Evolutionary conservation across 2,888 invertebrate genomes (phyloP), one percentile per base, ranked within the genome.

Genomic region (Laothoe populi): DNA sequence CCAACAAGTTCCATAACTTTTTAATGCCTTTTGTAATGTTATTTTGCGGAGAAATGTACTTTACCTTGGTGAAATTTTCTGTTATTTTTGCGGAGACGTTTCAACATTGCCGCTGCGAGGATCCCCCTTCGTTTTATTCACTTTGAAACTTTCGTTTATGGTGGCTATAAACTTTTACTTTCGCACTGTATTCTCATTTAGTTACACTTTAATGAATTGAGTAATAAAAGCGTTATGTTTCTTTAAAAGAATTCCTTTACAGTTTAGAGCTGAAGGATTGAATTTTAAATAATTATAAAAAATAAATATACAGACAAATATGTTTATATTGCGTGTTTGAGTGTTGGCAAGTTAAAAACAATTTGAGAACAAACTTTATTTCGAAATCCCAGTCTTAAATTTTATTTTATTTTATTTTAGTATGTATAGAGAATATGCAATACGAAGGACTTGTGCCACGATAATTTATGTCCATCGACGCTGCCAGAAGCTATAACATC

Each of bases 1-100:
- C 53, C 19, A 53, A 19, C 53, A 35, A 53, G 57, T 66, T 68
- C 63, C 63, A 57, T 61, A 70, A 69, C 67, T 65, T 65, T 67
- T 62, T 31, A 44, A 64, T 63, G 59, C 60, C 62, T 45, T 63
- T 66, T 21, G 48, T 63, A 59, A 63, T 61, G 62, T 67, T 65
- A 48, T 45, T 49, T 65, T 61, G 38, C 35, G 26, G 19, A 53
- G 64, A 64, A 53, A 53, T 19, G 53, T 53, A 53, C 53, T 53
- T 35, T 53, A 53, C 31, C 31, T 35, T 35, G 31, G 53, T 19
- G 19, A 53, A 63, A 61, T 63, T 57, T 61, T 63, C 63, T 63
- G 60, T 64, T 62, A 57, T 58, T 66, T 58, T 16, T 53, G 35
- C 35, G 16, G 35, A 35, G 31, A 61, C 40, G 59, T 68, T 69